Evolutionary conservation across 2,888 invertebrate species (phyloP), one percentile per base, ranked within the genome.

Genomic region (Drosophila anomelani): DNA sequence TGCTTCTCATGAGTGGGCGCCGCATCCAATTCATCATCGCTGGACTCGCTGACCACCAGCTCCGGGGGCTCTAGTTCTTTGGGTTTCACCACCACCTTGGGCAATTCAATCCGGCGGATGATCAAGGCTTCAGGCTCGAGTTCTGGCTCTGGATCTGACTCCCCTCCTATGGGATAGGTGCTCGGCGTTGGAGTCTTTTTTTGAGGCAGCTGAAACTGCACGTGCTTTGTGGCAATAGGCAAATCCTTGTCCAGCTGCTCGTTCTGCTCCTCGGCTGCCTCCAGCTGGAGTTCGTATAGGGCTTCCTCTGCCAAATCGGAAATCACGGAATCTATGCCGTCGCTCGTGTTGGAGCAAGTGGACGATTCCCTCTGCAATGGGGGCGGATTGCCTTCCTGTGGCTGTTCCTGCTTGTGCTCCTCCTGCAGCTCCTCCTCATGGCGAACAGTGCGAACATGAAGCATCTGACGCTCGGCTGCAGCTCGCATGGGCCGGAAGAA

Each of bases 281-380:
- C 92, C 63, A 88, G 58, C 72, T 91, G 87, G 8, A 92, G 77
- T 72, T 92, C 91, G 36, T 84, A 79, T 1, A 92, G 61, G 0
- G 90, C 91, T 54, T 92, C 92, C 54, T 91, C 91, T 3, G 91
- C 90, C 57, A 92, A 67, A 66, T 92, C 91, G 0, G 92, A 92
- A 56, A 91, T 90, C 5, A 90, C 90, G 1, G 92, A 92, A 15
- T 92, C 92, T 7, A 91, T 88, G 38, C 88, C 91, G 74, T 91
- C 89, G 61, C 91, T 92, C 0, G 90, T 92, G 56, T 92, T 91
- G 7, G 92, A 92, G 26, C 89, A 90, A 10, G 64, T 81, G 1
- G 92, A 91, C 6, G 68, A 68, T 47, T 89, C 83, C 10, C 90
- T 83, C 13, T 88, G 79, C 26, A 26, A 26, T 20, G 89, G 79